Conservation (phyloP, 2,888 invertebrate species). For the Cybosia mesomella region DNA sequence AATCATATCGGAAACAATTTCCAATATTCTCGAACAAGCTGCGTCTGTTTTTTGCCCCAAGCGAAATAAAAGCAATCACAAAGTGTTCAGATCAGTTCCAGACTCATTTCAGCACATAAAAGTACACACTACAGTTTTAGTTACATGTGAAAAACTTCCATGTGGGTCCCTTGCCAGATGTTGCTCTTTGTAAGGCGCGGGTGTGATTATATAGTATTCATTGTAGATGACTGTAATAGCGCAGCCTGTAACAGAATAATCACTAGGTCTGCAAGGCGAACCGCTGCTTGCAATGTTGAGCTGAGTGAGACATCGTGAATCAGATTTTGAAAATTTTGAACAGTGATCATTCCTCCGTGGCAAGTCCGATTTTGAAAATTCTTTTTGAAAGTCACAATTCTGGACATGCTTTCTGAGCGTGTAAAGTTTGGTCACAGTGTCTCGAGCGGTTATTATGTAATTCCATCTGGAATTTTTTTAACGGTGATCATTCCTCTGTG, state of each 20-base stretch:
- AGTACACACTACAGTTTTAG: not conserved
- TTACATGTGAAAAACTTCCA: not conserved
- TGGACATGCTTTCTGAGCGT: too few relatives aligned
- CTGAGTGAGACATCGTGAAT: too few relatives aligned
- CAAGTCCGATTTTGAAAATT: too few relatives aligned
- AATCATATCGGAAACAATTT: slow-evolving; percentile 2
- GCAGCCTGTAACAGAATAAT: not conserved
- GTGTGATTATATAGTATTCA: not conserved
- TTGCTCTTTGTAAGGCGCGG: not conserved
- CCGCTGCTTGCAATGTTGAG: too few relatives aligned
- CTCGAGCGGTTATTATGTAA: too few relatives aligned
- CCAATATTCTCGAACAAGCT: not conserved
- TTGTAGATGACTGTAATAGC: not conserved
- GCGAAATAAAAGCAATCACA: slow-evolving; percentile 2
- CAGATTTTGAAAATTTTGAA: too few relatives aligned
- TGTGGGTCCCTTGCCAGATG: not conserved
- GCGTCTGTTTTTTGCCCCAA: not conserved
- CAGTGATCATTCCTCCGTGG: too few relatives aligned
- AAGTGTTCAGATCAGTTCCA: not conserved
- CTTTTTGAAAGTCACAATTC: too few relatives aligned
- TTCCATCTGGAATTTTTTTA: too few relatives aligned
- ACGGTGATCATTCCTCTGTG: too few relatives aligned
- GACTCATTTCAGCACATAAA: not conserved
- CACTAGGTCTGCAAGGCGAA: too few relatives aligned
- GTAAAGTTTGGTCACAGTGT: too few relatives aligned